phyloP scores from a whole-genome alignment of 2,113 vertebrate species.

The Xenopus tropicalis region UCB_Xtro_10.0 CM004447.2:132370001-132370500 shows the following conservation, averaged over 20 bases:
- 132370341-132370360: neutral
- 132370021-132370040: neutral
- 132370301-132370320: constrained; percentile 73
- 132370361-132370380: constrained; percentile 46
- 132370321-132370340: constrained; percentile 1
- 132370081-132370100: neutral
- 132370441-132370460: constrained; percentile 62
- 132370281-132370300: constrained; percentile 60
- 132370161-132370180: neutral
- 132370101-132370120: constrained; percentile 8
- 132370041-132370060: neutral
- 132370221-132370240: neutral
- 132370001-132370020: constrained; percentile 1
- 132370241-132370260: neutral
- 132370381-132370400: constrained; percentile 75
- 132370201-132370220: neutral
- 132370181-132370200: neutral
- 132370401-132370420: constrained; percentile 81
- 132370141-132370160: neutral
- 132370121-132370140: constrained; percentile 39
- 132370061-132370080: constrained; percentile 8
- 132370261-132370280: constrained; percentile 1
- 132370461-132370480: neutral
- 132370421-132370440: constrained; percentile 76
- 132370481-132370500: constrained; percentile 10